Percentiles rank a stretch among this genome's conserved stretches.
These are phyloP conservation scores for Prunella strophiata DNA, from an alignment of 2,797 vertebrate species.

Conservation along the genomic window DNA sequence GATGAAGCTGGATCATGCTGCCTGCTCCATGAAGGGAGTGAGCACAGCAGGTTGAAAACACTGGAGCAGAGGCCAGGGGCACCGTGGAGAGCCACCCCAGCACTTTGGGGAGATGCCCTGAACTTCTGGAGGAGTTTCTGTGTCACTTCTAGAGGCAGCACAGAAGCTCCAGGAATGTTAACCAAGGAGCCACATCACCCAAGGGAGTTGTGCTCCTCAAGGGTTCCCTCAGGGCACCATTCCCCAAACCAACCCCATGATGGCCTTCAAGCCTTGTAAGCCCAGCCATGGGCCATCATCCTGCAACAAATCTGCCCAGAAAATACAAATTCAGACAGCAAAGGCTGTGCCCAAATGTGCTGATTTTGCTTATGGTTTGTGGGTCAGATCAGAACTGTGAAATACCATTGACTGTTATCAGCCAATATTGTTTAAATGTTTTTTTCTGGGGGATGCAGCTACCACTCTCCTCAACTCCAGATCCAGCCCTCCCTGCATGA, in stretches of 20 bases:
- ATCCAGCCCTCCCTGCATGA: neutral
- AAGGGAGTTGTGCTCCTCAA: neutral
- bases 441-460: neutral
- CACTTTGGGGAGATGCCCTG: neutral
- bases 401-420: neutral
- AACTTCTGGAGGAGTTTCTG: neutral
- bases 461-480: fast-evolving
- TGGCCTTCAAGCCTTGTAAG: neutral
- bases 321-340: neutral
- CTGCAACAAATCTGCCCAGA: neutral
- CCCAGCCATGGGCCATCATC: neutral
- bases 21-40: neutral
- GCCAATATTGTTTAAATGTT: neutral
- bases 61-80: neutral
- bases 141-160: neutral
- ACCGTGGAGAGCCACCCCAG: neutral
- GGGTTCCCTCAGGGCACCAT: neutral
- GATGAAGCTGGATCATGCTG: neutral
- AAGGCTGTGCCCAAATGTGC: neutral
- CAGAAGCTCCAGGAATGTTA: neutral
- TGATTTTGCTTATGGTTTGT: neutral
- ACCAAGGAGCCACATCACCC: neutral
- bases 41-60: neutral
- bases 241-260: neutral
- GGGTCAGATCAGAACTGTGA: neutral